These are phyloP conservation scores for Papilio polytes DNA, from an alignment of 1,140 invertebrate genomes.

Conservation along the genomic window DNA sequence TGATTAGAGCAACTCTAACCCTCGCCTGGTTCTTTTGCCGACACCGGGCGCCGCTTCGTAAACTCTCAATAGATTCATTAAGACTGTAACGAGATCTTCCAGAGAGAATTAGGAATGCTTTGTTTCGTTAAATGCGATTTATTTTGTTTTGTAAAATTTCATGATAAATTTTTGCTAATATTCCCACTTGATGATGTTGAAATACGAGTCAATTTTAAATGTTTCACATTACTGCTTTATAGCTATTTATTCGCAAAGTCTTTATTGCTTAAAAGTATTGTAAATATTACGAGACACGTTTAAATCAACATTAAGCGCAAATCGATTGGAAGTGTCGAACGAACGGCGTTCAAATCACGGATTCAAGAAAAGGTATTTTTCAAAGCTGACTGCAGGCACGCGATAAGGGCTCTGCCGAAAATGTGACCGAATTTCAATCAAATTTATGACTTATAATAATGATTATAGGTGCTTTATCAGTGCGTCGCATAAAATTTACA, in stretches of 20 bases:
- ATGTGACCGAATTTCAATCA: constrained; percentile 83
- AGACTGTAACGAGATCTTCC: constrained; percentile 81
- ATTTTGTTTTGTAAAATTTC: constrained; percentile 64
- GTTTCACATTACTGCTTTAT: background rate
- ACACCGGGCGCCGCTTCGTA: constrained; percentile 65
- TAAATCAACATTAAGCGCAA: constrained; percentile 74
- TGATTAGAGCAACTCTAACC: constrained; percentile 48
- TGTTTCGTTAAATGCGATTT: constrained; percentile 81
- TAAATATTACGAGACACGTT: constrained; percentile 56
- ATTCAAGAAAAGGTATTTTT: constrained; percentile 75
- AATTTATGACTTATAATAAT: constrained; percentile 84
- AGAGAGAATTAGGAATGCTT: constrained; percentile 78
- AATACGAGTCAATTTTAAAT: too few relatives aligned
- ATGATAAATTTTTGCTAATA: constrained; percentile 41
- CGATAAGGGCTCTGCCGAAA: constrained; percentile 76
- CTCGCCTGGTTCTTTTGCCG: constrained; percentile 61
- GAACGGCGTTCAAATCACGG: constrained; percentile 66
- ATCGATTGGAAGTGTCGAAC: constrained; percentile 76
- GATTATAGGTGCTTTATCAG: constrained; percentile 81
- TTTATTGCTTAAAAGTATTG: constrained; percentile 44
- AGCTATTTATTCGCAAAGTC: background rate
- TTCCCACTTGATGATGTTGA: constrained; percentile 28
- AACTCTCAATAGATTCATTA: constrained; percentile 83
- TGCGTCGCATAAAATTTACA: constrained; percentile 77
- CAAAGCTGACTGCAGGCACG: constrained; percentile 76